A percentile compares a stretch with the other conserved stretches of the same genome.
Conservation (phyloP, 2,113 vertebrate genomes). For the Chaenogobius annularis region DNA sequence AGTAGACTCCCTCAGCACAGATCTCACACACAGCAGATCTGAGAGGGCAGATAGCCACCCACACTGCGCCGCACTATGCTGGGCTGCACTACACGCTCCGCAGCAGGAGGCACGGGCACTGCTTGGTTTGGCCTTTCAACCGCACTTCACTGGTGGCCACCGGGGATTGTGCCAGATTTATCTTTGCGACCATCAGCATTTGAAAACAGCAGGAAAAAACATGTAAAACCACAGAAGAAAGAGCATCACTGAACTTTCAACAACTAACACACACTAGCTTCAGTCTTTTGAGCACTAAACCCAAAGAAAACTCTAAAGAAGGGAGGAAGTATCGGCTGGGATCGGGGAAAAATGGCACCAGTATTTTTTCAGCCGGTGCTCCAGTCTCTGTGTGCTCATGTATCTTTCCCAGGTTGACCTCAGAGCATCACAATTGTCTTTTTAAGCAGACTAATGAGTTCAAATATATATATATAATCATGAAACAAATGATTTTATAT, state of each 20-base stretch:
- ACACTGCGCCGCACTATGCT: slow-evolving; percentile 34
- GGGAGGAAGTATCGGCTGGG: too few species aligned
- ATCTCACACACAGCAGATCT: slow-evolving; percentile 37
- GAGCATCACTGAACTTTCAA: neutral
- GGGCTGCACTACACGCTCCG: slow-evolving; percentile 52
- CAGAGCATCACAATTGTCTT: too few species aligned
- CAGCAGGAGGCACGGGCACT: slow-evolving; percentile 48
- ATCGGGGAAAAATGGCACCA: too few species aligned
- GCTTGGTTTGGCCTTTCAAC: slow-evolving; percentile 45
- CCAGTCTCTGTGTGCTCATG: too few species aligned
- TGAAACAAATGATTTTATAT: too few species aligned
- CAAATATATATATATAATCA: too few species aligned
- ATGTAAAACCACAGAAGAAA: slow-evolving; percentile 2
- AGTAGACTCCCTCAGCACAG: slow-evolving; percentile 30
- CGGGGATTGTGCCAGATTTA: slow-evolving; percentile 41
- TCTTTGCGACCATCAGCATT: slow-evolving; percentile 30
- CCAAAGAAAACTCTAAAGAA: too few species aligned
- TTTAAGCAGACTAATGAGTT: too few species aligned
- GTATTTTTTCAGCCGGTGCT: too few species aligned
- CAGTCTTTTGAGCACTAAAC: too few species aligned
- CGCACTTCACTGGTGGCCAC: slow-evolving; percentile 43
- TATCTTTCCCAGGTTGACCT: too few species aligned
- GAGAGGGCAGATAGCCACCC: slow-evolving; percentile 55
- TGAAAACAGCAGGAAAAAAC: slow-evolving; percentile 24
- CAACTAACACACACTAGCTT: neutral